Evolutionary conservation across 2,888 invertebrate genomes (phyloP).

Genomic region (Rhodophaea formosa): DNA sequence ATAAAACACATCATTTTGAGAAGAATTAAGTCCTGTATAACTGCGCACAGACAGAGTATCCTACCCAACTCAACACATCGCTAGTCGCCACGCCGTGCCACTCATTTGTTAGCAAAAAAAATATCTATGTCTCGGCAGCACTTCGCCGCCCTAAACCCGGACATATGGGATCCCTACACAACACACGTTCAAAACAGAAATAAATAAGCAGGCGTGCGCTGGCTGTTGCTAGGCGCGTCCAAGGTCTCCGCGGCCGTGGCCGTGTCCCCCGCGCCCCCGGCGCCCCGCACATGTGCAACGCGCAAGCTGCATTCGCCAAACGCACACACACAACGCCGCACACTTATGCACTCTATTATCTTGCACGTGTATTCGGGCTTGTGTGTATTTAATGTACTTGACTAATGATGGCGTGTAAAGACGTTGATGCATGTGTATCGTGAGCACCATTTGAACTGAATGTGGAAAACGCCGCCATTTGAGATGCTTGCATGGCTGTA

Average conservation of each 20-base stretch:
- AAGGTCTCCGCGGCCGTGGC: constrained; percentile 73
- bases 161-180: constrained; percentile 61
- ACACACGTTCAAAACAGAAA: constrained; percentile 72
- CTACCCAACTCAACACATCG: too few species aligned
- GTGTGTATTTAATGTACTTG: constrained; percentile 20
- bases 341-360: constrained; percentile 21
- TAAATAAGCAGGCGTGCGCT: constrained; percentile 58
- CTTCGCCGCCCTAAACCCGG: constrained; percentile 11
- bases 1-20: too few species aligned
- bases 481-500: constrained; percentile 29
- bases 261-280: constrained; percentile 45
- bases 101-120: background rate
- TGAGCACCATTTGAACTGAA: constrained; percentile 50
- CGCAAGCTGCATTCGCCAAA: constrained; percentile 56
- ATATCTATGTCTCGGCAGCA: background rate
- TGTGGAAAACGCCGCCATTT: constrained; percentile 57
- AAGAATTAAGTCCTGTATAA: too few species aligned
- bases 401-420: constrained; percentile 30
- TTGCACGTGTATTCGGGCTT: constrained; percentile 19
- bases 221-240: constrained; percentile 75
- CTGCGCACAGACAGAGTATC: too few species aligned
- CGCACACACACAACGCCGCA: constrained; percentile 33
- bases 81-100: too few species aligned
- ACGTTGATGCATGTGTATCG: constrained; percentile 27
- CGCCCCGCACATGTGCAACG: constrained; percentile 57